These are phyloP conservation scores for Eudyptes chrysolophus DNA, from an alignment of 2,113 vertebrate genomes.

Conservation along the genomic window DNA sequence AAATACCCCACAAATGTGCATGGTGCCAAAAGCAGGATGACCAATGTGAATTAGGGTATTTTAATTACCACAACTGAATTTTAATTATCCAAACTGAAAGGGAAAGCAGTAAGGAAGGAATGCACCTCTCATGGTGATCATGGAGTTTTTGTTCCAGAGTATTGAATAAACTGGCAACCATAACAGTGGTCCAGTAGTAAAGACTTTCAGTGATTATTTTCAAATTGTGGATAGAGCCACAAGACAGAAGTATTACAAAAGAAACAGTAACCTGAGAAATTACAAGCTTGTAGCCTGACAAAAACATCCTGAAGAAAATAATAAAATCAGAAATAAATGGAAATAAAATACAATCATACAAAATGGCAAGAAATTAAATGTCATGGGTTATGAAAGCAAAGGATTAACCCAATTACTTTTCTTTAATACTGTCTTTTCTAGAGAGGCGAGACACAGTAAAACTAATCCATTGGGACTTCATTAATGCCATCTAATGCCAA, in stretches of 20 bases:
- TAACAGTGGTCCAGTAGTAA: not conserved
- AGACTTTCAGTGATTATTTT: not conserved
- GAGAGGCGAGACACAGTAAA: not conserved
- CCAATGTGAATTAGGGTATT: not conserved
- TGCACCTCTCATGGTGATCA: not conserved
- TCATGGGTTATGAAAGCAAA: not conserved
- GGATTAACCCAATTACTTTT: not conserved
- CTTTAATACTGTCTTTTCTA: not conserved
- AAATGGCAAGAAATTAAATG: not conserved
- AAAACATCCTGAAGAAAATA: not conserved
- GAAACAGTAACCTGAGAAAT: not conserved
- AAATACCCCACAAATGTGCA: rapidly evolving
- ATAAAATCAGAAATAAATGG: not conserved
- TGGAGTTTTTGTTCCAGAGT: not conserved
- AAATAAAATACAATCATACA: not conserved
- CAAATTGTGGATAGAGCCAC: not conserved
- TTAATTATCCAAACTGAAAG: not conserved
- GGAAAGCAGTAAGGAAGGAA: not conserved
- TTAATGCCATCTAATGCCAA: not conserved
- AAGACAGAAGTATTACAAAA: not conserved
- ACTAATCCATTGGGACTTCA: not conserved
- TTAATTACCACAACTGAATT: not conserved
- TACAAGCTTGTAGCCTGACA: not conserved
- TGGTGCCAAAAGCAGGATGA: not conserved
- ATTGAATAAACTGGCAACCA: not conserved